Base-by-base conservation (phyloP, 2,888 invertebrate species). In the Bursaphelenchus okinawaensis region DNA sequence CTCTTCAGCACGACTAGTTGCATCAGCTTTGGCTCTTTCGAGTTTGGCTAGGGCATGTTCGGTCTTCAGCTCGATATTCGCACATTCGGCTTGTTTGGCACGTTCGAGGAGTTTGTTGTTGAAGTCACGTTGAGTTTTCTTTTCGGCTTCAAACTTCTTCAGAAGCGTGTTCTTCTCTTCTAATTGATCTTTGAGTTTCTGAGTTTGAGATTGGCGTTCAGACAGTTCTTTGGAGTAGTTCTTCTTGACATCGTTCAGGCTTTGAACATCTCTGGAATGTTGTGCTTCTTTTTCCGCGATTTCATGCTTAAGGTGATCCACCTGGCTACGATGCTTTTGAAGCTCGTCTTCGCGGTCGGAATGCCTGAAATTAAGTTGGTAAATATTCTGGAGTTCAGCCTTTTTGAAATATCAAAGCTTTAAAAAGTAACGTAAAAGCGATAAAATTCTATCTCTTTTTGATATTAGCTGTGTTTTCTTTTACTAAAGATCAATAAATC, bases 1-100 rank as follows among this genome's bases (percentile, higher is more conserved):
- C 9, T 66, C 61, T 28, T 57, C 29, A 23, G 72, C 68, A 51
- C 72, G 67, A 29, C 20, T 27, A n/a, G 69, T 23, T 69, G 78
- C 76, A 27, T 80, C 79, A 23, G 72, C 72, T 16, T 63, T 67
- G 23, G 80, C 76, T 8, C 76, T 69, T 56, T 80, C 77, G 55
- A 80, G 68, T 20, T 74, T 62, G 28, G 68, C 64, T 8, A 75
- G 23, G 9, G 75, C 77, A 40, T 75, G 66, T n/a, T 78, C 79
- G 23, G 77, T 59, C 52, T 73, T 73, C 57, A 73, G 69, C 55
- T 78, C 75, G 20, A 80, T 65, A 24, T 76, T 62, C 24, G 67
- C 67, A 26, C 75, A 59, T 58, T 80, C 80, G 8, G 76, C 71
- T 57, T 73, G 74, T 52, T 72, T 75, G 16, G 73, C 80, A 3